phyloP scores from a whole-genome alignment of 2,797 vertebrate genomes.

The Ibycter americanus region DNA sequence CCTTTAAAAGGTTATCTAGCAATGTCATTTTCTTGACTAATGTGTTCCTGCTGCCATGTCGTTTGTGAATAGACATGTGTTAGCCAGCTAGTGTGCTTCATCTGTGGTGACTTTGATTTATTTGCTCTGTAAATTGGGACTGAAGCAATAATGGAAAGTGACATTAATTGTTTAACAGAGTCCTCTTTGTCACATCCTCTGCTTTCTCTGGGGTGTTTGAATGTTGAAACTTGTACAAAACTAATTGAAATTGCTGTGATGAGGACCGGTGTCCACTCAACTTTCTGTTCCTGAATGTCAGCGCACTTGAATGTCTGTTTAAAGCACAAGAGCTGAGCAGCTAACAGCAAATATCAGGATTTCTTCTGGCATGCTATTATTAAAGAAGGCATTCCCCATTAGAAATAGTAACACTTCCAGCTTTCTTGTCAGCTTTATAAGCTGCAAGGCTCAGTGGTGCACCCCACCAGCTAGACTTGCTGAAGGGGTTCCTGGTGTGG shows the following conservation, averaged over 20 bases:
- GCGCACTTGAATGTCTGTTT: conserved; percentile 35
- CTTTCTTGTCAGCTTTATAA: background rate
- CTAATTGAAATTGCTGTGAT: conserved; percentile 82
- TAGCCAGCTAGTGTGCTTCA: conserved; percentile 74
- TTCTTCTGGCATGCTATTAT: conserved; percentile 35
- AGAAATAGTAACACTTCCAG: conserved; percentile 23
- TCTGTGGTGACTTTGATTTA: conserved; percentile 88
- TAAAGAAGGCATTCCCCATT: conserved; percentile 45
- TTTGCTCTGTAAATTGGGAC: conserved; percentile 92
- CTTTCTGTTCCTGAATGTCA: conserved; percentile 71
- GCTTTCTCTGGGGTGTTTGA: conserved; percentile 82
- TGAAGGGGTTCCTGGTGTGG: background rate
- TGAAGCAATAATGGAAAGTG: conserved; percentile 88
- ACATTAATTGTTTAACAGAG: conserved; percentile 92
- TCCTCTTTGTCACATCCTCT: conserved; percentile 83
- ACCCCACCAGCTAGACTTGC: background rate
- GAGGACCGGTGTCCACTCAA: conserved; percentile 73
- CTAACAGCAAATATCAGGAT: conserved; percentile 62
- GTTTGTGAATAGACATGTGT: conserved; percentile 79
- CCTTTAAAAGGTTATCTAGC: conserved; percentile 71
- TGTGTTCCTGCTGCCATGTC: conserved; percentile 76
- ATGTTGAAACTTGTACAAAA: conserved; percentile 80
- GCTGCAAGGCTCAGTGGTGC: background rate
- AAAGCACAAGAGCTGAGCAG: conserved; percentile 30
- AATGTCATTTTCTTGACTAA: conserved; percentile 70